Percentiles rank a stretch among this genome's conserved stretches.
These are phyloP conservation scores for Laterallus jamaicensis DNA, from an alignment of 2,113 vertebrate species.

Conservation along the genomic window DNA sequence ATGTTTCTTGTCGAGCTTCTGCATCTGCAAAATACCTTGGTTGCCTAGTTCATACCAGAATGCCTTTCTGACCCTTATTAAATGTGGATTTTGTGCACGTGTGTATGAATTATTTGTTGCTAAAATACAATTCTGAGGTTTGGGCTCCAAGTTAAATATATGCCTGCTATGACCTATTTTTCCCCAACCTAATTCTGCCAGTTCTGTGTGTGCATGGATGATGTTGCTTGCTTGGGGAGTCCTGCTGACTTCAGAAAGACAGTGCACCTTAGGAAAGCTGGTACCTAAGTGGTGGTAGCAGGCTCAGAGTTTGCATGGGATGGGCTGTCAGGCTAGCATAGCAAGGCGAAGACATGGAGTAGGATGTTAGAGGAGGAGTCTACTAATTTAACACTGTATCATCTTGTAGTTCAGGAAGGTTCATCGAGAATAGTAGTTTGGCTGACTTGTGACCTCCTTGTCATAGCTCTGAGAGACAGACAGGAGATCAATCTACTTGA, in stretches of 20 bases:
- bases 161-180: conserved; percentile 47
- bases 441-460: background rate
- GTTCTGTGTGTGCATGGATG: rapidly evolving
- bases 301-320: background rate
- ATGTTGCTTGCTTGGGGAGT: background rate
- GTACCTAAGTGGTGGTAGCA: rapidly evolving
- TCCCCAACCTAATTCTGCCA: conserved; percentile 24
- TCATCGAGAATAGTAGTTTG: background rate
- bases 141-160: conserved; percentile 17
- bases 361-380: background rate
- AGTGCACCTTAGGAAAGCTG: background rate
- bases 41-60: background rate
- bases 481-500: background rate
- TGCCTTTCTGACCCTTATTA: background rate
- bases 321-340: background rate
- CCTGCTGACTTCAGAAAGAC: background rate
- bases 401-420: background rate
- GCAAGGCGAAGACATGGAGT: background rate
- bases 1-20: background rate
- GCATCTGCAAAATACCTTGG: background rate
- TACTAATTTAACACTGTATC: background rate
- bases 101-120: background rate
- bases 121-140: background rate
- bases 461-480: background rate
- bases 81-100: background rate